Evolutionary conservation across 35 echinoderm and acorn worm species (phyloP).

Genomic region (Apostichopus japonicus): DNA sequence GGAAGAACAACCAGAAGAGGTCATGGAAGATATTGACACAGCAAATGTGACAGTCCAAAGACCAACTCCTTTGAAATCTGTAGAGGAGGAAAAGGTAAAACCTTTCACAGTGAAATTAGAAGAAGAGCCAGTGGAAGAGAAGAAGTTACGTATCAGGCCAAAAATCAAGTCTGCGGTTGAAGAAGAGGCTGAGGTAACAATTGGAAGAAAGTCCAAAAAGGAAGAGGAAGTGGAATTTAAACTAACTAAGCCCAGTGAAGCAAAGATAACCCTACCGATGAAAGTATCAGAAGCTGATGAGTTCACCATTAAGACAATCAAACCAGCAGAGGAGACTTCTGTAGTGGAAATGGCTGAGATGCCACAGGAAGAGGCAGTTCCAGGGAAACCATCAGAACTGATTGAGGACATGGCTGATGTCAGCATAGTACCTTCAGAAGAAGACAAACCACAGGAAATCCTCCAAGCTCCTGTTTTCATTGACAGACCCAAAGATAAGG

Average conservation of each 20-base stretch:
- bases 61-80: constrained; percentile 20
- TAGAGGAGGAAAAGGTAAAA: constrained; percentile 25
- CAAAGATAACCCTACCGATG: constrained; percentile 38
- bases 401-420: constrained; percentile 22
- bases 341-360: constrained; percentile 30
- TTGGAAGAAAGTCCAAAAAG: constrained; percentile 39
- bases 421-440: constrained; percentile 42
- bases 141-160: constrained; percentile 10
- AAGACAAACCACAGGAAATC: constrained; percentile 62
- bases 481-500: constrained; percentile 64
- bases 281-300: constrained; percentile 37
- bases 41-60: constrained; percentile 38
- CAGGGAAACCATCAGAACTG: constrained; percentile 31
- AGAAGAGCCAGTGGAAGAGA: constrained; percentile 7
- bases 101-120: background rate
- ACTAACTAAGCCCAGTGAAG: constrained; percentile 33
- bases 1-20: constrained; percentile 18
- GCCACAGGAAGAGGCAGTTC: constrained; percentile 33
- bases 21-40: constrained; percentile 24
- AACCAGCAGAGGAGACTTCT: constrained; percentile 25
- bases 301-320: background rate
- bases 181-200: constrained; percentile 45
- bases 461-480: constrained; percentile 59
- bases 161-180: background rate
- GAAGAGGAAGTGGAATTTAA: constrained; percentile 36